Base-by-base conservation (phyloP, 2,113 vertebrate species). In the Ciconia boyciana region DNA sequence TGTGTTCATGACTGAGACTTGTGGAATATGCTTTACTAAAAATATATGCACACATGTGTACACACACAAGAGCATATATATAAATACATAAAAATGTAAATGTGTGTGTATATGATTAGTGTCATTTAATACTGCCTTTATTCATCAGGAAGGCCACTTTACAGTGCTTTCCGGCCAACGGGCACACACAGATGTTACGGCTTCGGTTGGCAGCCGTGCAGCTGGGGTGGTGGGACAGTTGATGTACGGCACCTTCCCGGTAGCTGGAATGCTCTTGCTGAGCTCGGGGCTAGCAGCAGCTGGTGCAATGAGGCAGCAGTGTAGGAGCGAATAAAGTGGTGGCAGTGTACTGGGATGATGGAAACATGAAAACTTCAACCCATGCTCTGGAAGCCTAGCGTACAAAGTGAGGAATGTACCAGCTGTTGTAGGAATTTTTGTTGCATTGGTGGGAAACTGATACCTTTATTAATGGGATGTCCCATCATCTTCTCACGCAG, bases 131-230 rank as follows among this genome's bases (percentile, higher is more conserved):
- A 2, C 20, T 49, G 54, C 20, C 43, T 21, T 16, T 17, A 12
- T 26, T 57, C 16, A 25, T 26, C 31, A 57, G 54, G 31, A 55
- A 16, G n/a, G 48, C 24, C 1, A 0, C 34, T 41, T 52, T 0
- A 6, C 28, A 9, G 21, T 11, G 70, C 31, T 28, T 68, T 46
- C 10, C 0, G 4, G 24, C 4, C 41, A 28, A 2, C 1, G 57
- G 17, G 19, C 3, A 0, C 2, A 4, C 3, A 2, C 7, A 2
- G 36, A 8, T 28, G 7, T 26, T 26, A 13, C 0, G 10, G 52
- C 52, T 46, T 20, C 0, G 5, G 1, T 20, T 8, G 16, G 39
- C 41, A 44, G 62, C 32, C 5, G 0, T 24, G 3, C 10, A 34
- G 19, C 43, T 3, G 9, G 22, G 10, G 12, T 16, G 49, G 21